Conservation (phyloP, 2,113 vertebrate genomes). For the Bostrychus sinensis region DNA sequence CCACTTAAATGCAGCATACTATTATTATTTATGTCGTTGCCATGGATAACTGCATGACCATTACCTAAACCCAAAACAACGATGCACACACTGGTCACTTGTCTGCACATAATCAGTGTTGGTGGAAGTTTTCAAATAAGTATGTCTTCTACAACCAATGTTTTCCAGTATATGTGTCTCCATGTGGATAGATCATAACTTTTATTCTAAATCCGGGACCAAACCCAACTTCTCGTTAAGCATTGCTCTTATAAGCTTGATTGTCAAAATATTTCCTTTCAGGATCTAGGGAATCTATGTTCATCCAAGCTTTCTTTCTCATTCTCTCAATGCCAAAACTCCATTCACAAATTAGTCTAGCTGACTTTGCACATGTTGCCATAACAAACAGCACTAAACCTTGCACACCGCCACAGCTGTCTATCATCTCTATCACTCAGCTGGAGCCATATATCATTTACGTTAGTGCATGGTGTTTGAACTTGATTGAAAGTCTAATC, state of each 20-base stretch:
- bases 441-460: background rate
- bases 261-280: constrained; percentile 1
- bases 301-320: background rate
- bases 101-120: background rate
- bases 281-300: background rate
- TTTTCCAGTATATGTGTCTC: background rate
- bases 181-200: background rate
- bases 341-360: background rate
- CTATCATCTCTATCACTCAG: background rate
- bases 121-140: background rate
- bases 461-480: background rate
- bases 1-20: background rate
- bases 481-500: constrained; percentile 16
- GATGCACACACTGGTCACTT: background rate
- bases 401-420: background rate
- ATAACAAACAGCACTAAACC: background rate
- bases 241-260: background rate
- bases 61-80: too few relatives aligned
- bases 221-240: background rate
- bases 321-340: background rate
- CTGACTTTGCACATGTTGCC: background rate
- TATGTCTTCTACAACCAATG: too few relatives aligned
- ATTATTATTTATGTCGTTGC: background rate
- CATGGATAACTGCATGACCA: background rate
- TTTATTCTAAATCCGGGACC: background rate